Conservation (phyloP, 2,113 vertebrate species). For the Pontoporia blainvillei region DNA sequence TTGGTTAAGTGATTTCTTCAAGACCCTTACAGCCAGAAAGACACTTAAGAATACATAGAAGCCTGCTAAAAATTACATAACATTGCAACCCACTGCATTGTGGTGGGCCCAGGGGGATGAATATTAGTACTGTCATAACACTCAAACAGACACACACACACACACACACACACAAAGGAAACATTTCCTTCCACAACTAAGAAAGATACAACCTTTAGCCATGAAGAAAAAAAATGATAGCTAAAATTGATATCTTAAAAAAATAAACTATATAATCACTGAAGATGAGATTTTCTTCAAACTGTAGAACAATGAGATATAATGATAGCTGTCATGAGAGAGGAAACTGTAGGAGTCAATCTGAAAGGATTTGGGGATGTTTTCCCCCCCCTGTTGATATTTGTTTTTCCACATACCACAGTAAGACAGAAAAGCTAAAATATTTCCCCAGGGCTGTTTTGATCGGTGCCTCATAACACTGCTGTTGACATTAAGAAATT, state of each 20-base stretch:
- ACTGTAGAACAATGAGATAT: slow-evolving; percentile 45
- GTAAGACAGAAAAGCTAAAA: not conserved
- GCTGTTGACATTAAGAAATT: not conserved
- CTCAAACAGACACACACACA: not conserved
- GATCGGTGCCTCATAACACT: not conserved
- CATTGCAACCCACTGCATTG: not conserved
- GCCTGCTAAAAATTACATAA: not conserved
- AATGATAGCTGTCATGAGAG: slow-evolving; percentile 45
- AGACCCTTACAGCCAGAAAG: not conserved
- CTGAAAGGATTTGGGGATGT: slow-evolving; percentile 1
- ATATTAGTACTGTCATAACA: not conserved
- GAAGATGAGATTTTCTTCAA: slow-evolving; percentile 61
- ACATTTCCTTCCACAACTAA: slow-evolving; percentile 37
- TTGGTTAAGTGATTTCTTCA: not conserved
- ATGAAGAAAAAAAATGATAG: slow-evolving; percentile 22
- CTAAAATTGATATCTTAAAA: slow-evolving; percentile 61
- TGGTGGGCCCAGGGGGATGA: not conserved
- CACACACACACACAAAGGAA: not conserved
- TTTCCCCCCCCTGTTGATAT: not conserved
- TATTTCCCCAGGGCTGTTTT: not conserved
- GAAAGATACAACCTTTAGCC: slow-evolving; percentile 31
- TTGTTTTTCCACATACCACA: slow-evolving; percentile 10
- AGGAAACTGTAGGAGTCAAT: slow-evolving; percentile 36
- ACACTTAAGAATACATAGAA: not conserved
- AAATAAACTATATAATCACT: slow-evolving; percentile 52